Conservation (phyloP, 2,797 vertebrate genomes). For the Leucoraja ocellata region DNA sequence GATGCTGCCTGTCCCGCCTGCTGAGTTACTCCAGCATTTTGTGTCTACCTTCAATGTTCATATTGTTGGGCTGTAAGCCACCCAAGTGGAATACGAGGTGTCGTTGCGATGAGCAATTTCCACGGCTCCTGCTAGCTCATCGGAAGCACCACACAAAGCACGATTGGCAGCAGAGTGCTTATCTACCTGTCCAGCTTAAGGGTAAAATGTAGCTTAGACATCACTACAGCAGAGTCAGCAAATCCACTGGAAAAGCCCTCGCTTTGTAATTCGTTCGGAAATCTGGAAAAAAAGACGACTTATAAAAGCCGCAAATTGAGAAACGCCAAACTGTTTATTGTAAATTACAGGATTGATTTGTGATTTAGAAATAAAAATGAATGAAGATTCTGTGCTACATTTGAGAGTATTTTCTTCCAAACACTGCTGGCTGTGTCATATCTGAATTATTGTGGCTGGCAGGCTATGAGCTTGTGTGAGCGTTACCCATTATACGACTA, state of each 20-base stretch:
- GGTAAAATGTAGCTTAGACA: neutral
- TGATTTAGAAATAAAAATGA: neutral
- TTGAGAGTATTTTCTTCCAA: conserved; percentile 8
- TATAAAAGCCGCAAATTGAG: neutral
- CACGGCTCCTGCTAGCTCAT: neutral
- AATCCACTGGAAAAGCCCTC: neutral
- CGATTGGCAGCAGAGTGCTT: neutral
- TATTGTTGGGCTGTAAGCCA: no score
- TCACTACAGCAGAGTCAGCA: neutral
- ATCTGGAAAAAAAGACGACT: neutral
- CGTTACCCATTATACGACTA: conserved; percentile 31
- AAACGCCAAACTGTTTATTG: neutral
- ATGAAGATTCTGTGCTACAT: neutral
- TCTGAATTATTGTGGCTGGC: neutral
- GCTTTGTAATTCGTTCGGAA: neutral
- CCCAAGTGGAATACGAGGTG: no score
- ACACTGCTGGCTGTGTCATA: neutral
- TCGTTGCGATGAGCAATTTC: neutral
- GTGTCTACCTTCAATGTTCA: no score
- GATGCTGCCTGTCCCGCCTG: no score
- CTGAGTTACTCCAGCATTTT: no score
- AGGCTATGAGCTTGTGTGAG: conserved; percentile 21
- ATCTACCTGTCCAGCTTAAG: neutral
- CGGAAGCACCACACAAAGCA: no score
- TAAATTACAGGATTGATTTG: neutral